Conservation (phyloP, 2,797 vertebrate species). For the Danionella dracula region DNA sequence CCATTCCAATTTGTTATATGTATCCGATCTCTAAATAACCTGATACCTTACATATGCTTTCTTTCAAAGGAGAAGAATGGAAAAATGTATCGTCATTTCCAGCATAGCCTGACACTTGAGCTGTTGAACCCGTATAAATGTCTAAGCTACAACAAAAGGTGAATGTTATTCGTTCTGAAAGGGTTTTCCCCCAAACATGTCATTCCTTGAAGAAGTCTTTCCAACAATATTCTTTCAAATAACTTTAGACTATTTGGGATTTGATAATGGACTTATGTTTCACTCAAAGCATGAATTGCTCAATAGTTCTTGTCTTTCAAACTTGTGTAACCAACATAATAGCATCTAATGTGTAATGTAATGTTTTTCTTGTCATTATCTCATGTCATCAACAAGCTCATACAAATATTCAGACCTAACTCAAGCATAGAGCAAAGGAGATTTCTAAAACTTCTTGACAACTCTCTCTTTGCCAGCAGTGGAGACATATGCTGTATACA, state of each 20-base stretch:
- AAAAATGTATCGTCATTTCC: conserved; percentile 4
- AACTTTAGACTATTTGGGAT: conserved; percentile 1
- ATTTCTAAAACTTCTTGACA: conserved; percentile 25
- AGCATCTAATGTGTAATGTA: conserved; percentile 63
- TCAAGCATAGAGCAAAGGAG: conserved; percentile 35
- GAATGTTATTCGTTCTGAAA: background rate
- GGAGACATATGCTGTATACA: conserved; percentile 43
- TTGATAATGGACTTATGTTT: background rate
- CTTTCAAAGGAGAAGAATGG: conserved; percentile 43
- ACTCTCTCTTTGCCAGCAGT: conserved; percentile 19
- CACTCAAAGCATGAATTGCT: conserved; percentile 5
- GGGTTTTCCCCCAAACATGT: conserved; percentile 14
- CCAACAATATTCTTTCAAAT: conserved; percentile 3
- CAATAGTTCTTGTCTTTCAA: too few relatives aligned
- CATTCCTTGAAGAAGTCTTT: background rate
- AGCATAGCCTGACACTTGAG: conserved; percentile 1
- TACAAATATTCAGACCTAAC: conserved; percentile 30
- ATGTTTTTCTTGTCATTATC: conserved; percentile 61
- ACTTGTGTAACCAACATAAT: conserved; percentile 28
- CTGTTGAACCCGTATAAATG: background rate
- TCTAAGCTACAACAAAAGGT: conserved; percentile 13
- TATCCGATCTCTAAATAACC: conserved; percentile 49
- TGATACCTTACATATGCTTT: conserved; percentile 66
- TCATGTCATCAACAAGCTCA: conserved; percentile 40
- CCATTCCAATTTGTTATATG: conserved; percentile 56